Percentiles rank a stretch among this genome's conserved stretches.
Evolutionary conservation across 2,888 invertebrate genomes (phyloP).

Genomic region (Biston stratarius): DNA sequence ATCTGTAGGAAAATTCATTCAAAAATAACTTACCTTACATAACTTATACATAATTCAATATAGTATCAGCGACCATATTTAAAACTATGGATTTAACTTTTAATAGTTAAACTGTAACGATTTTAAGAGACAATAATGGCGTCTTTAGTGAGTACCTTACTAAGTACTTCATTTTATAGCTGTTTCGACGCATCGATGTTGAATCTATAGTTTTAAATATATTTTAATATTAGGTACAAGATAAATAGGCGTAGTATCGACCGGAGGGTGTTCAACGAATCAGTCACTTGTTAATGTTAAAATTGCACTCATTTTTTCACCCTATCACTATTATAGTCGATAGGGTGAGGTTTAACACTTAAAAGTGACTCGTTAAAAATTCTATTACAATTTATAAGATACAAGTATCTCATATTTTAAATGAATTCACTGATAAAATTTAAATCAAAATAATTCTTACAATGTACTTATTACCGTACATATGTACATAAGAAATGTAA

Average conservation of each 20-base stretch:
- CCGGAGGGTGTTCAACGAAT: slow-evolving; percentile 6
- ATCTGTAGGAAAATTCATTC: slow-evolving; percentile 46
- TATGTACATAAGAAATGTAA: slow-evolving; percentile 26
- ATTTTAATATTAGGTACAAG: slow-evolving; percentile 35
- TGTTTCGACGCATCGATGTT: too few species aligned
- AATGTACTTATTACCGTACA: slow-evolving; percentile 17
- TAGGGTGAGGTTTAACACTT: not conserved
- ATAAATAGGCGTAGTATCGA: slow-evolving; percentile 38
- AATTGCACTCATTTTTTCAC: not conserved
- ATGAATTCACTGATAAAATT: slow-evolving; percentile 9
- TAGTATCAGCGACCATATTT: too few species aligned
- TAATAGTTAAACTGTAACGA: too few species aligned
- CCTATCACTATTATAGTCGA: not conserved
- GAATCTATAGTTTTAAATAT: too few species aligned
- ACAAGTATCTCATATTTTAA: slow-evolving; percentile 5
- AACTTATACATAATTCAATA: slow-evolving; percentile 33
- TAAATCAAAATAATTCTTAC: slow-evolving; percentile 5
- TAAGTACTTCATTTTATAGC: too few species aligned
- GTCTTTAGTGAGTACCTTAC: too few species aligned
- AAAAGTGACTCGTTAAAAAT: slow-evolving; percentile 2
- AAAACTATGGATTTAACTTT: too few species aligned
- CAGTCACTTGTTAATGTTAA: not conserved
- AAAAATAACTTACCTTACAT: slow-evolving; percentile 44
- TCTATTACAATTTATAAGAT: not conserved
- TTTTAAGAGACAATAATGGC: too few species aligned